phyloP scores from a whole-genome alignment of 2,888 invertebrate species.

The Nomada fucata region DNA sequence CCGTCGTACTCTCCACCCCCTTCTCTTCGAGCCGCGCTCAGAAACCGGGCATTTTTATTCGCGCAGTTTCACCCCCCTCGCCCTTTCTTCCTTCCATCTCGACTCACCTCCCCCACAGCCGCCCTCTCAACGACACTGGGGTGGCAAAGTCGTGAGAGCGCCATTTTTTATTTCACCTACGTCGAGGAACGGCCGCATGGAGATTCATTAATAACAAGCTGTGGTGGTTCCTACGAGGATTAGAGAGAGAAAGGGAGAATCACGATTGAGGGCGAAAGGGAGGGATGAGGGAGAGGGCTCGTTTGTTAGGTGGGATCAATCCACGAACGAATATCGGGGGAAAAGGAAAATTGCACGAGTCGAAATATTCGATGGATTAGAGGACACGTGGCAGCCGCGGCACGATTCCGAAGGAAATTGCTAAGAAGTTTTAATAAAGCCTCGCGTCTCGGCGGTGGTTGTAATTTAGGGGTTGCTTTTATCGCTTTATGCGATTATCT shows the following conservation, averaged over 20 bases:
- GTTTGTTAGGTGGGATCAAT: constrained; percentile 64
- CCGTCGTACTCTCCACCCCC: constrained; percentile 39
- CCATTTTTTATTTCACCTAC: constrained; percentile 77
- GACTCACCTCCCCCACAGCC: constrained; percentile 68
- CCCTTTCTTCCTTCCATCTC: constrained; percentile 67
- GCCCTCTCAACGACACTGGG: constrained; percentile 74
- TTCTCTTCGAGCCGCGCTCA: constrained; percentile 57
- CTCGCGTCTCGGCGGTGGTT: background rate
- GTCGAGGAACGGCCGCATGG: constrained; percentile 64
- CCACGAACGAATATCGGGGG: constrained; percentile 55
- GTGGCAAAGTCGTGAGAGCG: constrained; percentile 75
- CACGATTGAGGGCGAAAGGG: constrained; percentile 14
- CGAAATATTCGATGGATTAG: constrained; percentile 60
- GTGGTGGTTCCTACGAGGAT: constrained; percentile 69
- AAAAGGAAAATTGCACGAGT: constrained; percentile 52
- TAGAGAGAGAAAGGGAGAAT: constrained; percentile 54
- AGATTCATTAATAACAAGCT: constrained; percentile 73
- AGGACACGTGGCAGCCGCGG: constrained; percentile 54
- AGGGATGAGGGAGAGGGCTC: constrained; percentile 23
- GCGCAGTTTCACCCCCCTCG: constrained; percentile 74
- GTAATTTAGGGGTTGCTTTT: constrained; percentile 11
- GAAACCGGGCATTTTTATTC: constrained; percentile 82
- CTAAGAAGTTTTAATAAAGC: constrained; percentile 59
- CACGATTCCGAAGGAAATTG: constrained; percentile 51
- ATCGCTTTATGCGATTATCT: background rate